These are phyloP conservation scores for Monodelphis domestica DNA, from an alignment of 2,797 vertebrate genomes.

Conservation along the genomic window DNA sequence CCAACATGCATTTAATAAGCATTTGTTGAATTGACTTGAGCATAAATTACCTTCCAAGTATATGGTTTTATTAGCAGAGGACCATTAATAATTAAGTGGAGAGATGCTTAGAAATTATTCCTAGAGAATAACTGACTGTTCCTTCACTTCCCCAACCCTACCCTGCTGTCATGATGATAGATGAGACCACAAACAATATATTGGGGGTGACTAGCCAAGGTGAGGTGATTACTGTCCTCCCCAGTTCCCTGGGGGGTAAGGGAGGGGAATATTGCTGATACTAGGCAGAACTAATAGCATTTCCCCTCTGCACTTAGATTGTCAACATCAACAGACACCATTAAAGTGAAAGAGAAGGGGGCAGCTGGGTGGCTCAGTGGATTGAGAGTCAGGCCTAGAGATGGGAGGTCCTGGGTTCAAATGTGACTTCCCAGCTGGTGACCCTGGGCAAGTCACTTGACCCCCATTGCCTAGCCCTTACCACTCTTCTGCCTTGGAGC, in stretches of 20 bases:
- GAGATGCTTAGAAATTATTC: not conserved
- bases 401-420: no score
- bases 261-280: conserved; percentile 78
- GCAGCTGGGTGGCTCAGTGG: no score
- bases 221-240: conserved; percentile 78
- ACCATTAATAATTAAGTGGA: not conserved
- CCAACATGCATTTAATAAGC: not conserved
- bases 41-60: not conserved
- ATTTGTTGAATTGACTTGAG: not conserved
- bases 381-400: no score
- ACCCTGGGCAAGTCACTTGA: no score
- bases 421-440: no score
- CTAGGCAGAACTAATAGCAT: conserved; percentile 81
- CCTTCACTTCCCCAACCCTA: not conserved
- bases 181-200: conserved; percentile 78
- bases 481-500: no score
- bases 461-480: no score
- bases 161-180: conserved; percentile 70
- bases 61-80: not conserved
- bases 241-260: conserved; percentile 53
- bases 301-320: conserved; percentile 75
- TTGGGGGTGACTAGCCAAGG: conserved; percentile 78
- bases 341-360: conserved; percentile 70
- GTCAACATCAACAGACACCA: conserved; percentile 79
- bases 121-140: not conserved